Conservation (phyloP, 23 tunicate species). For the Trididemnum clinides region DNA sequence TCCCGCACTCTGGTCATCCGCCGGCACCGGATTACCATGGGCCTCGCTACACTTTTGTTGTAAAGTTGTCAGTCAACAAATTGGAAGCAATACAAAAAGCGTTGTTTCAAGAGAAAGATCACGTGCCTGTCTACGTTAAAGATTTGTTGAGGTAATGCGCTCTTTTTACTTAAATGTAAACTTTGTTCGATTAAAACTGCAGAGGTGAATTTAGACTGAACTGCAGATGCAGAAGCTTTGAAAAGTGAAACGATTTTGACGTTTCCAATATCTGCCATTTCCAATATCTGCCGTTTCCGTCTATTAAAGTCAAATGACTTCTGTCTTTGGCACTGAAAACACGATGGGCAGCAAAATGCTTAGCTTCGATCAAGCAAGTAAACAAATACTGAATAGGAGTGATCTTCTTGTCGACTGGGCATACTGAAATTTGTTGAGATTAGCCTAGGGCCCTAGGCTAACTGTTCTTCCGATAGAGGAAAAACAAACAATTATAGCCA, state of each 20-base stretch:
- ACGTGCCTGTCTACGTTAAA: neutral
- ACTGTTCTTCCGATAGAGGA: no score
- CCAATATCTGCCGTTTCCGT: no score
- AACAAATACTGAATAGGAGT: no score
- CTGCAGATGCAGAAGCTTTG: neutral
- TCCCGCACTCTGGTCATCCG: constrained; percentile 90
- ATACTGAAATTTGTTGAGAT: no score
- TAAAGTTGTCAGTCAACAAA: constrained; percentile 65
- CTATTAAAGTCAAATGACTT: no score
- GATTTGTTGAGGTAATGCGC: neutral
- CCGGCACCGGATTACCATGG: constrained; percentile 67
- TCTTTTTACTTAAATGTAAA: neutral
- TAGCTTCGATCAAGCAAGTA: no score
- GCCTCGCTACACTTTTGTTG: constrained; percentile 83
- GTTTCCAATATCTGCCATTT: neutral
- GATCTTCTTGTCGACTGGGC: no score
- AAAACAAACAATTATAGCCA: no score
- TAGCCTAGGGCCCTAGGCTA: no score
- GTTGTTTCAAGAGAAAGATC: constrained; percentile 58
- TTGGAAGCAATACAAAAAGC: constrained; percentile 57
- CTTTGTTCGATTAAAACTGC: neutral
- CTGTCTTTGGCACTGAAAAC: no score
- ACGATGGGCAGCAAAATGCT: no score
- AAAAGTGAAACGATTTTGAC: neutral
- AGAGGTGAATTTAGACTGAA: neutral